Evolutionary conservation across 37 sponge, comb jelly and placozoan genomes (phyloP).

Genomic region (Axinella damicornis): DNA sequence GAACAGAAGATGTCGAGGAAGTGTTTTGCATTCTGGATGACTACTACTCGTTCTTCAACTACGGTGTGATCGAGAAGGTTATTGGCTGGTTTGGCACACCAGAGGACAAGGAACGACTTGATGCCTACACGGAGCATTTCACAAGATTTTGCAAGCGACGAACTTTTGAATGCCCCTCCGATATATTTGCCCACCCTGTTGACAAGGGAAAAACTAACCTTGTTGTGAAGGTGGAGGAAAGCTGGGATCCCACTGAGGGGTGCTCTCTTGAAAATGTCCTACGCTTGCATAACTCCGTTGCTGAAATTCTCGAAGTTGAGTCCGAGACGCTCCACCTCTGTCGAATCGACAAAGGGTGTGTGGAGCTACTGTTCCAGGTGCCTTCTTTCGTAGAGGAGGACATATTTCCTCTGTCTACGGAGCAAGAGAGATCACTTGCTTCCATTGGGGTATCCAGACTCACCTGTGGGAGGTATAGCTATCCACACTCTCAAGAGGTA

Average conservation of each 20-base stretch:
- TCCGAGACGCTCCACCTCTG: neutral
- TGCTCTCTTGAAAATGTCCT: neutral
- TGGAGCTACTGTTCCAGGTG: neutral
- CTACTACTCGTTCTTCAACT: slow-evolving; percentile 13
- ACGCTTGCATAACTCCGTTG: neutral
- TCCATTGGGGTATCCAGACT: neutral
- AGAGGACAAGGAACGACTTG: neutral
- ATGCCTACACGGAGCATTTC: neutral
- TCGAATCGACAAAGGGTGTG: neutral
- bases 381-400: neutral
- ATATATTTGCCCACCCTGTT: no score
- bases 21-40: slow-evolving; percentile 8
- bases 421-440: neutral
- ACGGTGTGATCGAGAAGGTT: neutral
- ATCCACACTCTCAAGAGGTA: no score
- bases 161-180: slow-evolving; percentile 19
- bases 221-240: slow-evolving; percentile 8
- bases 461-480: neutral
- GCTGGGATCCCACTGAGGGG: no score
- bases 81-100: neutral
- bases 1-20: no score
- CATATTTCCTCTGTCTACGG: neutral
- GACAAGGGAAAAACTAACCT: no score
- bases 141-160: slow-evolving; percentile 6
- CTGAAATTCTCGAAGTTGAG: neutral